A percentile compares a stretch with the other conserved stretches of the same genome.
These are phyloP conservation scores for Cotesia chilonis DNA, from an alignment of 1,140 invertebrate species.

Conservation along the genomic window DNA sequence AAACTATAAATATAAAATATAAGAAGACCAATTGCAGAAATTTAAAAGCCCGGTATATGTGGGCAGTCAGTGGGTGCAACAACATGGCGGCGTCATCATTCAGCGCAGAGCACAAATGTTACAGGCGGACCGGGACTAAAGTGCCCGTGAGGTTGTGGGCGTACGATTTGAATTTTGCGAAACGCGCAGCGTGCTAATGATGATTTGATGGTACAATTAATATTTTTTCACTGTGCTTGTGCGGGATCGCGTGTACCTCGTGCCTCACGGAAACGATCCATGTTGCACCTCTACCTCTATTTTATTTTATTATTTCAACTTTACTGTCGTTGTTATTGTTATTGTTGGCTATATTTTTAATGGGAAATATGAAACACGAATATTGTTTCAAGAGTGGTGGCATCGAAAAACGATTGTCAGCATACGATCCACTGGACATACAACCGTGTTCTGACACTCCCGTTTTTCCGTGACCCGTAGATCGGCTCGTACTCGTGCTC, in stretches of 20 bases:
- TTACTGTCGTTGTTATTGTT: neutral
- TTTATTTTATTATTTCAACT: neutral
- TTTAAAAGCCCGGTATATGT: slow-evolving; percentile 38
- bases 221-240: too few species aligned
- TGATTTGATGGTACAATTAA: too few species aligned
- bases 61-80: slow-evolving; percentile 56
- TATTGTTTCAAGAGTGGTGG: slow-evolving; percentile 17
- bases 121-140: too few species aligned
- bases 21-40: slow-evolving; percentile 1
- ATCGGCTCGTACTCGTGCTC: slow-evolving; percentile 28
- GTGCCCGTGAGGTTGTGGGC: slow-evolving; percentile 36
- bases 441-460: slow-evolving; percentile 27
- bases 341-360: neutral
- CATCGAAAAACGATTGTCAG: slow-evolving; percentile 33
- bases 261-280: too few species aligned
- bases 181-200: slow-evolving; percentile 1
- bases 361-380: neutral
- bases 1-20: neutral
- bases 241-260: too few species aligned
- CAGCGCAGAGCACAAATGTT: slow-evolving; percentile 41
- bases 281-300: too few species aligned
- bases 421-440: slow-evolving; percentile 29
- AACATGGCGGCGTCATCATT: slow-evolving; percentile 57
- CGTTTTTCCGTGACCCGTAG: slow-evolving; percentile 21
- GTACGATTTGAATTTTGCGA: slow-evolving; percentile 26